Evolutionary conservation across 1,140 invertebrate genomes (phyloP).

Genomic region (Centruroides sculpturatus): DNA sequence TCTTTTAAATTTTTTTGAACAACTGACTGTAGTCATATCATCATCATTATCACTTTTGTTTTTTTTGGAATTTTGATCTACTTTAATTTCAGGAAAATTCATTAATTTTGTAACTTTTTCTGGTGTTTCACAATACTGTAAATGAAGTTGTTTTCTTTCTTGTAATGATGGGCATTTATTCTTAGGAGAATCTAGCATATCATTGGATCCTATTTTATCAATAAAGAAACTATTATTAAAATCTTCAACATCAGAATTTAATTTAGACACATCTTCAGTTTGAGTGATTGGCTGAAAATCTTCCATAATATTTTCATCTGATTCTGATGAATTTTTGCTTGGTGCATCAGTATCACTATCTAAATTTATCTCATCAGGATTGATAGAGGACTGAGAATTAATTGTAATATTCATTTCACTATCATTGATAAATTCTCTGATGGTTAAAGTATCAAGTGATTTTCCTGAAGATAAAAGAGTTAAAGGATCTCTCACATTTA

Average conservation of each 20-base stretch:
- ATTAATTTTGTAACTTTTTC: no score
- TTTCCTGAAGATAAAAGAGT: neutral
- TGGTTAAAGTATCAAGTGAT: neutral
- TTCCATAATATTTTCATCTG: no score
- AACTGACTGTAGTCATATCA: no score
- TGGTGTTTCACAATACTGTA: no score
- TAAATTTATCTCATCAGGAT: slow-evolving; percentile 9
- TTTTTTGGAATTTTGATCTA: no score
- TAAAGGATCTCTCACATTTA: slow-evolving; percentile 59
- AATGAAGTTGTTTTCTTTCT: no score
- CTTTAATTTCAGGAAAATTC: no score
- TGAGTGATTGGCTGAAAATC: no score
- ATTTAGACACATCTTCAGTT: neutral
- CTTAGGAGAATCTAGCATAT: neutral
- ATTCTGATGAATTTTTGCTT: no score
- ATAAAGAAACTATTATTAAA: neutral
- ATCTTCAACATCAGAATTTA: neutral
- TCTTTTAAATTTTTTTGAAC: no score
- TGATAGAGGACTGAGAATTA: neutral
- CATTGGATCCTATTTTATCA: neutral
- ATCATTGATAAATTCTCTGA: slow-evolving; percentile 1
- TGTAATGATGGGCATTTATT: no score
- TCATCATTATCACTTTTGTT: no score
- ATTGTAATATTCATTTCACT: neutral
- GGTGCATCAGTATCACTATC: slow-evolving; percentile 2